Base-by-base conservation (phyloP, 2,888 invertebrate genomes). In the Chrysolina oricalcia region DNA sequence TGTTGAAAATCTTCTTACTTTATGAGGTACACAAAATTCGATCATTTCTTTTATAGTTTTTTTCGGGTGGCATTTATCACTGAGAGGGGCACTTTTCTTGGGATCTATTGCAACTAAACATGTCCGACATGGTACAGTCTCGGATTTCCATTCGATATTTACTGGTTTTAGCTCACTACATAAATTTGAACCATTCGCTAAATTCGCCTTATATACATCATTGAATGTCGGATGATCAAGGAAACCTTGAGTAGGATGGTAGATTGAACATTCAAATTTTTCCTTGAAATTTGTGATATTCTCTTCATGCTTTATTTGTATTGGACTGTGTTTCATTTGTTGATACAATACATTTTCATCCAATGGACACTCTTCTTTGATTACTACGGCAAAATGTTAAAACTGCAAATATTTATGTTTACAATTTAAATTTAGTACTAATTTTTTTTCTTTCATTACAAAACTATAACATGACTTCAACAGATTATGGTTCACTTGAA, bases 21-120 rank as follows among this genome's bases (percentile, higher is more conserved):
- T 50, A 10, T 50, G 67, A 50, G 67, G 67, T 27, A 67, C 19
- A 35, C 67, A 67, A 17, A 67, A 67, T n/a, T 27, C 10, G n/a
- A 67, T 50, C 67, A 67, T 67, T 50, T 67, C 41, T 35, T 67
- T 67, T 17, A 67, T 67, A 17, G 67, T 67, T 50, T 50, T 50
- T 27, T 67, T 27, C 5, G 67, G 67, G n/a, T 50, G 50, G 11
- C 50, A 50, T 17, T 67, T 67, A 2, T 67, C 67, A 17, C 9
- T 21, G 19, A 67, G 40, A 21, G 27, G 67, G 17, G 67, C 67
- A 13, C 23, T 50, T 46, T 50, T 67, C n/a, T 15, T 23, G 2
- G 27, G 23, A 27, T 35, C 19, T 13, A 67, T 11, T n/a, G 50
- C 8, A 27, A 50, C 17, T 19, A 67, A 50, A 50, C 67, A 67